Conservation (phyloP, 2,888 invertebrate species). For the Phyto melanocephala region DNA sequence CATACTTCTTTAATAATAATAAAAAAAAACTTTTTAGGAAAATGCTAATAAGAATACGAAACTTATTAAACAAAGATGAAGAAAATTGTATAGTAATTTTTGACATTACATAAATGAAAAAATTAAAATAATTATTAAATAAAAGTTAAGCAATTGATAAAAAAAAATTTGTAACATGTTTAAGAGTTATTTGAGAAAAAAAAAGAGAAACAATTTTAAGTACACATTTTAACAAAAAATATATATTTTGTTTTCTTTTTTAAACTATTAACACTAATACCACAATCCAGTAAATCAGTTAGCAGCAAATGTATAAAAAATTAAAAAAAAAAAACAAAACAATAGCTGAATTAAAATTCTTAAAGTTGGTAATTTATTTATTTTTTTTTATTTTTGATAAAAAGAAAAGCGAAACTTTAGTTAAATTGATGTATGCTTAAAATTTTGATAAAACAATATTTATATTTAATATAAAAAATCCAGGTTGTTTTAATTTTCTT, state of each 20-base stretch:
- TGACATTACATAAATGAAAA: constrained; percentile 50
- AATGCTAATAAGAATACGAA: constrained; percentile 39
- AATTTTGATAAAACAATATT: background rate
- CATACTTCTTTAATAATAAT: constrained; percentile 44
- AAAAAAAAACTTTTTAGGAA: constrained; percentile 45
- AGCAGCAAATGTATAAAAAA: constrained; percentile 4
- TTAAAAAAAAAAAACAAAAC: constrained; percentile 18
- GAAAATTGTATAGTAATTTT: constrained; percentile 63
- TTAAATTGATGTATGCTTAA: background rate
- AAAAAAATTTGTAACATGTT: constrained; percentile 56
- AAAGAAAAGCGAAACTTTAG: background rate
- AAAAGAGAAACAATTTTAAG: constrained; percentile 53
- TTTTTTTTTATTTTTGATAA: too few species aligned
- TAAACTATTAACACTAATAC: too few species aligned
- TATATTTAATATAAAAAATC: background rate
- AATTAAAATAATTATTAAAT: constrained; percentile 16
- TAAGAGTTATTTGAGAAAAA: constrained; percentile 50
- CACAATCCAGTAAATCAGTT: too few species aligned
- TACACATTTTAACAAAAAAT: constrained; percentile 24
- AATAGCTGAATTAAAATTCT: constrained; percentile 35
- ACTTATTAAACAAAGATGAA: constrained; percentile 29
- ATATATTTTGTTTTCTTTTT: constrained; percentile 33
- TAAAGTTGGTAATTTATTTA: background rate
- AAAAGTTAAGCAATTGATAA: constrained; percentile 58
- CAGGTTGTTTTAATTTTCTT: constrained; percentile 37